Evolutionary conservation across 2,113 vertebrate species (phyloP).

Genomic region (Aythya baeri): DNA sequence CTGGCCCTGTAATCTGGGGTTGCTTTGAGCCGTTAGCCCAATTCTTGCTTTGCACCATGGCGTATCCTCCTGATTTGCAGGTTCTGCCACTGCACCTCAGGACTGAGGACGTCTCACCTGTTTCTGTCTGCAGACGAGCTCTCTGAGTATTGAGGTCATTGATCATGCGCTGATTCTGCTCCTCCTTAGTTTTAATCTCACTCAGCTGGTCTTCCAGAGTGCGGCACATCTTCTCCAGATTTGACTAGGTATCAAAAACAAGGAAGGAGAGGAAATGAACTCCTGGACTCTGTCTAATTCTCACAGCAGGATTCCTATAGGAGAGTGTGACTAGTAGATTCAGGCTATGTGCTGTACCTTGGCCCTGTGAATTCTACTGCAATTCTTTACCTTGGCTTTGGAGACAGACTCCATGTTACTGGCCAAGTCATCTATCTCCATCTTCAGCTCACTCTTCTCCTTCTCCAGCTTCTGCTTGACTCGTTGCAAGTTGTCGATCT

Average conservation of each 20-base stretch:
- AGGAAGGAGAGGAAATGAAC: background rate
- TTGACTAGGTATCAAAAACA: background rate
- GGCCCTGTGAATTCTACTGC: background rate
- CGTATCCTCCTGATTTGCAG: too few species aligned
- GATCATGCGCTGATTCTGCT: too few species aligned
- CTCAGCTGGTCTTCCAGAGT: too few species aligned
- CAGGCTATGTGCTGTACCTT: background rate
- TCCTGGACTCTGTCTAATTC: background rate
- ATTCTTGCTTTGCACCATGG: too few species aligned
- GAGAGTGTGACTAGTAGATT: background rate
- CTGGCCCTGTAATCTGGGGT: too few species aligned
- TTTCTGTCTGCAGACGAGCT: too few species aligned
- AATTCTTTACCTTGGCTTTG: slow-evolving; percentile 78
- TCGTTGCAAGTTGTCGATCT: slow-evolving; percentile 84
- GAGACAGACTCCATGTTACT: slow-evolving; percentile 88
- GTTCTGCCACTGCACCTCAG: too few species aligned
- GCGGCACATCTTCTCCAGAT: too few species aligned
- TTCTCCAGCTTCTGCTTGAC: slow-evolving; percentile 94
- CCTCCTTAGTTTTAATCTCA: too few species aligned
- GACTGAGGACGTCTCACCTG: too few species aligned
- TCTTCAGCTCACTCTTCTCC: slow-evolving; percentile 91
- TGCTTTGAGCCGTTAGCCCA: too few species aligned
- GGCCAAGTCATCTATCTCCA: slow-evolving; percentile 89
- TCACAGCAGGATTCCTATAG: background rate
- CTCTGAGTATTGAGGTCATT: too few species aligned